Base-by-base conservation (phyloP, 2,113 vertebrate species). In the Ariopsis seemanni region DNA sequence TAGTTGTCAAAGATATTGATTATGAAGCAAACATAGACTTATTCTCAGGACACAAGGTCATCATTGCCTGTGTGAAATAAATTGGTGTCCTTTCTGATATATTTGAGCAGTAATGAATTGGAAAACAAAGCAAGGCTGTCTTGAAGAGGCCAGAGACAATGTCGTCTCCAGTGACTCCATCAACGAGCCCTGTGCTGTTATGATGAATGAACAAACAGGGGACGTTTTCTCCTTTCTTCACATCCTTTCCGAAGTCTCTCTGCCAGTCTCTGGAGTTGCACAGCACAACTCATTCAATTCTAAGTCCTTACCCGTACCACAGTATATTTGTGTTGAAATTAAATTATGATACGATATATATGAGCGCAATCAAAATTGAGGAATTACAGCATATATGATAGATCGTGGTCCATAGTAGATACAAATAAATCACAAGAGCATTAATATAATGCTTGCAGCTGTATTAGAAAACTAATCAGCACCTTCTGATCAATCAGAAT, bases 171-270 rank as follows among this genome's bases (percentile, higher is more conserved):
- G 93, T 94, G 60, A 90, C 86, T 15, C 98, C 97, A 0, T 98
- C 96, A 3, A 99, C 95, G 65, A 99, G 93, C 20, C 97, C 97
- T 42, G 95, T 92, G 60, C 97, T 97, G 0, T 98, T 98, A 91
- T 93, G 93, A 89, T 99, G 97, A 90, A 98, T 86, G 17, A 99
- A 98, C 97, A 97, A 99, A 92, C 98, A 99, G 62, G 94, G 92
- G n/a, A 99, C 83, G 4, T 95, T 94, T 0, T 89, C 82, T 1
- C 97, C 97, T 0, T 93, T 85, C 2, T 88, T 92, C 1, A 93
- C 63, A 27, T 97, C 93, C 15, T 84, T 91, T 77, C 93, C 93
- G 93, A 96, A 99, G 93, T 99, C 97, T 93, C 95, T 97, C 93
- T 99, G 96, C 95, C 95, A 97, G 86, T 97, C 97, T 93, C 97